phyloP scores from a whole-genome alignment of 2,888 invertebrate genomes.

The Drosophila monieri region DNA sequence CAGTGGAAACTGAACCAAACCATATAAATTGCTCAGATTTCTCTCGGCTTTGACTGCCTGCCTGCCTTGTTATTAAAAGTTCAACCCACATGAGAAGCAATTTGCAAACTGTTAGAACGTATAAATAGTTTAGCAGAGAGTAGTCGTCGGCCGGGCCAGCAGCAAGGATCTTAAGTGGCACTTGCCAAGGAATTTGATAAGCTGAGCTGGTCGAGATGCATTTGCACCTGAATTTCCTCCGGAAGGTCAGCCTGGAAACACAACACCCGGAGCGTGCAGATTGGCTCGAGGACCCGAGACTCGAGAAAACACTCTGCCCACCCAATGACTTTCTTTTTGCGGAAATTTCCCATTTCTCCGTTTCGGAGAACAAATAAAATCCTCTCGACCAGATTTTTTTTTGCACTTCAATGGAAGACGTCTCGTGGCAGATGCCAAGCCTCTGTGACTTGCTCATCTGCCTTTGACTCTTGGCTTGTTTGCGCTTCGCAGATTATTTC shows the following conservation, averaged over 20 bases:
- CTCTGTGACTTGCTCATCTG: conserved; percentile 36
- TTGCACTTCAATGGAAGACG: conserved; percentile 16
- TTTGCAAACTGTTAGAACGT: conserved; percentile 63
- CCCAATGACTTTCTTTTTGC: conserved; percentile 30
- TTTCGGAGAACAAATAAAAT: conserved; percentile 16
- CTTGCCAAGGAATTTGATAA: conserved; percentile 46
- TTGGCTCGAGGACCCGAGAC: background rate
- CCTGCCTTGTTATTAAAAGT: conserved; percentile 74
- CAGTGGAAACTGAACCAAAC: conserved; percentile 23
- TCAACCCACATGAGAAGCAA: conserved; percentile 68
- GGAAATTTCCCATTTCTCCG: conserved; percentile 1
- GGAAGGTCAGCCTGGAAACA: conserved; percentile 14
- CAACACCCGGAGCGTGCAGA: no score
- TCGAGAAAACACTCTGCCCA: conserved; percentile 33
- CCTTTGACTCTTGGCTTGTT: conserved; percentile 51
- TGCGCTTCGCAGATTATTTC: conserved; percentile 62
- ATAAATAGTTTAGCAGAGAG: conserved; percentile 42
- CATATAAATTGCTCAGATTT: conserved; percentile 69
- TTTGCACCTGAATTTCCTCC: conserved; percentile 34
- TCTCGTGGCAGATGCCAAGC: conserved; percentile 40
- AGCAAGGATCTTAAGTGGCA: conserved; percentile 41
- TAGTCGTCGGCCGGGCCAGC: background rate
- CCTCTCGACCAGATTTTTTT: conserved; percentile 34
- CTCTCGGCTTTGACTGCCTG: conserved; percentile 53
- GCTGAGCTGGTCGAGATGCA: conserved; percentile 26